phyloP scores from a whole-genome alignment of 2,888 invertebrate genomes.

The Orthonevra nobilis region DNA sequence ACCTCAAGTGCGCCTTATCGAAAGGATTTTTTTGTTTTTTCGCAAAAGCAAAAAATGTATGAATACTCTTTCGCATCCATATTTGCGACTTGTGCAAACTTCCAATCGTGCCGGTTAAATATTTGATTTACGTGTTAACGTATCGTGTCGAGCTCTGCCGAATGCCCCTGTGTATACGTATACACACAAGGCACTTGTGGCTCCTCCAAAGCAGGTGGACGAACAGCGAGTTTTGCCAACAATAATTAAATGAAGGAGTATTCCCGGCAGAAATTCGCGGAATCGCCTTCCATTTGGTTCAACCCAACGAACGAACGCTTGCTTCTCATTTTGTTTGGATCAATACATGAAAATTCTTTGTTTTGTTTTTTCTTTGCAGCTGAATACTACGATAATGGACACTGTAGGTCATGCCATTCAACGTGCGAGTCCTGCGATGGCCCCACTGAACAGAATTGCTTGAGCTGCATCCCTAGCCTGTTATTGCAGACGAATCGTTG shows the following conservation, averaged over 20 bases:
- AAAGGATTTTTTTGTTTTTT: background rate
- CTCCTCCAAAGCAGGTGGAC: background rate
- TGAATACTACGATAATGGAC: slow-evolving; percentile 87
- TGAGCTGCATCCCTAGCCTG: slow-evolving; percentile 88
- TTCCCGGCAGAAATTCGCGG: background rate
- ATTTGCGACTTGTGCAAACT: background rate
- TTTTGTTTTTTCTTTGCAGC: slow-evolving; percentile 80
- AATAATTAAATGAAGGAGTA: background rate
- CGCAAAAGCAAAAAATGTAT: slow-evolving; percentile 32
- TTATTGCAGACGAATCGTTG: slow-evolving; percentile 88
- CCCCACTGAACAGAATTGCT: slow-evolving; percentile 86
- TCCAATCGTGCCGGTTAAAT: slow-evolving; percentile 21
- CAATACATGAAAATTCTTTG: slow-evolving; percentile 19
- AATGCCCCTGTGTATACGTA: background rate
- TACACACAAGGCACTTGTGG: slow-evolving; percentile 22
- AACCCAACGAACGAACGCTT: background rate
- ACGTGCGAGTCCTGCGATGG: slow-evolving; percentile 93
- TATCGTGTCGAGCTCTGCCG: slow-evolving; percentile 9
- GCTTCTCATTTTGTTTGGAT: slow-evolving; percentile 10
- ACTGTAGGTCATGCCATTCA: slow-evolving; percentile 88
- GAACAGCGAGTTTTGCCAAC: too few species aligned
- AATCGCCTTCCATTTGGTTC: slow-evolving; percentile 6
- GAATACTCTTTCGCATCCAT: slow-evolving; percentile 11
- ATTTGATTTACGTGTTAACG: slow-evolving; percentile 54
- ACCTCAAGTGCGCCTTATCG: background rate